phyloP scores from a whole-genome alignment of 2,113 vertebrate species.

The Lethenteron reissneri region DNA sequence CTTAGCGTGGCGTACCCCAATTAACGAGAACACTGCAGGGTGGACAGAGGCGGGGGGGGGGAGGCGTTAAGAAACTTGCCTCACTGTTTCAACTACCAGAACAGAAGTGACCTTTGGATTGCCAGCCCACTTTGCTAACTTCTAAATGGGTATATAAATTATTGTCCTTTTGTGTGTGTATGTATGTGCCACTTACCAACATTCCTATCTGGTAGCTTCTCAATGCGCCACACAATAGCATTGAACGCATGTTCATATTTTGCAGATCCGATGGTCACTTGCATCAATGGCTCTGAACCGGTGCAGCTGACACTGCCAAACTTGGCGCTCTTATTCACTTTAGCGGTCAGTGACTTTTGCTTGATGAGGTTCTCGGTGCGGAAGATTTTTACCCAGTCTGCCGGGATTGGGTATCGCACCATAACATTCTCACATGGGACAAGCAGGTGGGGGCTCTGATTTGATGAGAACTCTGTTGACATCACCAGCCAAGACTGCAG shows the following conservation, averaged over 20 bases:
- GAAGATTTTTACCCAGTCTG: constrained; percentile 62
- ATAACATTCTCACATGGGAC: constrained; percentile 51
- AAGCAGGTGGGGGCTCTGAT: constrained; percentile 14
- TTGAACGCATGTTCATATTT: constrained; percentile 82
- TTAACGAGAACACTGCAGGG: too few relatives aligned
- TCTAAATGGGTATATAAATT: background rate
- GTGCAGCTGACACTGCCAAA: constrained; percentile 38
- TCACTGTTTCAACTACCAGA: too few relatives aligned
- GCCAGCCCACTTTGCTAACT: too few relatives aligned
- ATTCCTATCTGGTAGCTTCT: constrained; percentile 77
- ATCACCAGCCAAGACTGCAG: constrained; percentile 73
- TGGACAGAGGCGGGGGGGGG: too few relatives aligned
- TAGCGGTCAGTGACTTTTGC: constrained; percentile 68
- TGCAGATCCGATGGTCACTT: constrained; percentile 58
- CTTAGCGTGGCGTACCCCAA: too few relatives aligned
- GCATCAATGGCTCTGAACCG: constrained; percentile 55
- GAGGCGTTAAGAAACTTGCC: too few relatives aligned
- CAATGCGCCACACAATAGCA: constrained; percentile 81
- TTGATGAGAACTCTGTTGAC: constrained; percentile 21
- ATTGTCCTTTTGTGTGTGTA: constrained; percentile 13
- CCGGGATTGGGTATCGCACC: constrained; percentile 58
- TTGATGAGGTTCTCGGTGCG: constrained; percentile 61
- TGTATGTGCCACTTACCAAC: constrained; percentile 28
- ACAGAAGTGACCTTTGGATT: too few relatives aligned
- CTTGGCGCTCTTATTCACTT: constrained; percentile 68